Conservation (phyloP, 1,140 invertebrate species). For the Lordiphosa clarofinis region DNA sequence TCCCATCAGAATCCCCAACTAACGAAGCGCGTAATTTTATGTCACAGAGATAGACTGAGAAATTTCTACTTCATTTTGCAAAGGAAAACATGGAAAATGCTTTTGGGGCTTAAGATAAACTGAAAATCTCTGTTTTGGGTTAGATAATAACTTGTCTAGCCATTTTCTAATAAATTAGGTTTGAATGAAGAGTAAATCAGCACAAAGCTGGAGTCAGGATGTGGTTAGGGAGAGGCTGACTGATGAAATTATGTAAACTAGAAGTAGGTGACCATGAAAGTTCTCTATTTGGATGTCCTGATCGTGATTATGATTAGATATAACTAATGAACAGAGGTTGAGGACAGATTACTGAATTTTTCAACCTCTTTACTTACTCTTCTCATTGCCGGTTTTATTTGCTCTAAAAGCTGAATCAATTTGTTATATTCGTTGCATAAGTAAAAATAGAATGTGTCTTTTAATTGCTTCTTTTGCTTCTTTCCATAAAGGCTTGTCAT, state of each 20-base stretch:
- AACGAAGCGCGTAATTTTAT: slow-evolving; percentile 77
- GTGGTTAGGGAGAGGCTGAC: neutral
- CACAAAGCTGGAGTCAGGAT: slow-evolving; percentile 8
- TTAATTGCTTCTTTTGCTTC: neutral
- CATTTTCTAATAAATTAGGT: slow-evolving; percentile 77
- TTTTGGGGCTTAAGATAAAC: slow-evolving; percentile 48
- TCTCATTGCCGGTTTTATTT: too few species aligned
- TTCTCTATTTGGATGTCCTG: too few species aligned
- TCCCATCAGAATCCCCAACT: slow-evolving; percentile 62
- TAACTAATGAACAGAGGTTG: too few species aligned
- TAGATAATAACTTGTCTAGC: slow-evolving; percentile 72
- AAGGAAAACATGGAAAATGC: slow-evolving; percentile 49
- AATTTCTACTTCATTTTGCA: slow-evolving; percentile 69
- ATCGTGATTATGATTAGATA: too few species aligned
- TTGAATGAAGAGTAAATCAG: slow-evolving; percentile 72
- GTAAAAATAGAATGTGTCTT: neutral
- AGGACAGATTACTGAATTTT: too few species aligned
- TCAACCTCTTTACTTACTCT: too few species aligned
- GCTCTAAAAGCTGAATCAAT: too few species aligned
- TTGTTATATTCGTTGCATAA: too few species aligned
- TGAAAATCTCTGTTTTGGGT: slow-evolving; percentile 29
- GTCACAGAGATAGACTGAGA: slow-evolving; percentile 43
- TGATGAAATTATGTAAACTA: too few species aligned
- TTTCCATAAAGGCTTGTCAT: slow-evolving; percentile 14
- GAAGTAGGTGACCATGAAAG: too few species aligned